Percentiles rank a stretch among this genome's conserved stretches.
These are phyloP conservation scores for Amiota mariae DNA, from an alignment of 2,888 invertebrate species.

Conservation along the genomic window DNA sequence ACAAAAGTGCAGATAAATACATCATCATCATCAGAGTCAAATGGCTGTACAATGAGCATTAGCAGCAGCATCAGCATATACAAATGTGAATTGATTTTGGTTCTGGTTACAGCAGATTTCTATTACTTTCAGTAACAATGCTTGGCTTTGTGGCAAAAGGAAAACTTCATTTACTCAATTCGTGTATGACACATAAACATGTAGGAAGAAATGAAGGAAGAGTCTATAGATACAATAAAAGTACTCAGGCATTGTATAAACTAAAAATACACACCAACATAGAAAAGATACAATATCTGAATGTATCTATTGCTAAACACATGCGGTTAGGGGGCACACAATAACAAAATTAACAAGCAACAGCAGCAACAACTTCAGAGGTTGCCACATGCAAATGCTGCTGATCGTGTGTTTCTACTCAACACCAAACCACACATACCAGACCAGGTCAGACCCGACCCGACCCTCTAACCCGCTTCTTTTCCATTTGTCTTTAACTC, in stretches of 20 bases:
- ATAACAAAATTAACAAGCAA: not conserved
- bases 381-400: slow-evolving; percentile 4
- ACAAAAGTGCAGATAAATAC: slow-evolving; percentile 7
- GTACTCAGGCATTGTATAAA: not conserved
- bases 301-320: not conserved
- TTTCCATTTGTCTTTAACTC: too few species aligned
- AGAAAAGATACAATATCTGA: not conserved
- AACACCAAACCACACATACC: too few species aligned
- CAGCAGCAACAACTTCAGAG: too few species aligned
- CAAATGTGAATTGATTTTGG: slow-evolving; percentile 7
- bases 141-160: slow-evolving; percentile 1
- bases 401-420: not conserved
- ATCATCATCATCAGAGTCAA: slow-evolving; percentile 30
- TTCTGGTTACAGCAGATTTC: not conserved
- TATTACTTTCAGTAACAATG: slow-evolving; percentile 5
- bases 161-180: not conserved
- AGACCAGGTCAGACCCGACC: too few species aligned
- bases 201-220: too few species aligned
- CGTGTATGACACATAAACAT: too few species aligned
- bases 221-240: not conserved
- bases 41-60: too few species aligned
- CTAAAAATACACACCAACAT: not conserved
- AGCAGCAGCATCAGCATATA: not conserved
- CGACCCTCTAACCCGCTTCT: too few species aligned
- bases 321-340: not conserved